phyloP scores from a whole-genome alignment of 2,113 vertebrate species.

The Bubo bubo region DNA sequence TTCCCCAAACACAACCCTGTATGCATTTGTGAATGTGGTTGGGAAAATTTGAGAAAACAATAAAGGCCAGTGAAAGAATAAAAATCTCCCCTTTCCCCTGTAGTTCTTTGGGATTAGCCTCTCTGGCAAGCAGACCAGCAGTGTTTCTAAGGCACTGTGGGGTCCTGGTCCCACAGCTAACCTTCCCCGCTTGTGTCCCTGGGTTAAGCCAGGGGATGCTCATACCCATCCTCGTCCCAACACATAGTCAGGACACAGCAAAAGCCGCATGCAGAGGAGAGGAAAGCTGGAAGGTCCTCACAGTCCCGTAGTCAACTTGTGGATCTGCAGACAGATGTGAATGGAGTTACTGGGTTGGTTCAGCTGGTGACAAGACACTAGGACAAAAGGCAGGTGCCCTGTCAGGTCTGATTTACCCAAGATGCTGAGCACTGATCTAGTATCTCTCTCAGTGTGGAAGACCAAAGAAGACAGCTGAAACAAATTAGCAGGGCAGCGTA shows the following conservation, averaged over 20 bases:
- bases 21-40: not conserved
- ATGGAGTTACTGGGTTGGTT: not conserved
- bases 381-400: not conserved
- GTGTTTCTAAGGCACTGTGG: not conserved
- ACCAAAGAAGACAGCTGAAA: not conserved
- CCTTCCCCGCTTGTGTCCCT: not conserved
- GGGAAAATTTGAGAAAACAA: not conserved
- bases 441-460: not conserved
- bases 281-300: not conserved
- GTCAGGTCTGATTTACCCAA: not conserved
- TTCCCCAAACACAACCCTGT: not conserved
- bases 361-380: fast-evolving
- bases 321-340: not conserved
- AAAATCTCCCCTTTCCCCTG: not conserved
- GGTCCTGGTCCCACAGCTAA: not conserved
- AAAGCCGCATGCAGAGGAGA: not conserved
- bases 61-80: not conserved
- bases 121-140: not conserved
- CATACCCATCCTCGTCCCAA: not conserved
- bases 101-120: not conserved
- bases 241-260: not conserved
- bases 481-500: not conserved
- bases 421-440: not conserved
- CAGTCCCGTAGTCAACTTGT: not conserved
- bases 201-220: not conserved